These are phyloP conservation scores for Pseudochirops cupreus DNA, from an alignment of 2,797 vertebrate genomes.

Conservation along the genomic window DNA sequence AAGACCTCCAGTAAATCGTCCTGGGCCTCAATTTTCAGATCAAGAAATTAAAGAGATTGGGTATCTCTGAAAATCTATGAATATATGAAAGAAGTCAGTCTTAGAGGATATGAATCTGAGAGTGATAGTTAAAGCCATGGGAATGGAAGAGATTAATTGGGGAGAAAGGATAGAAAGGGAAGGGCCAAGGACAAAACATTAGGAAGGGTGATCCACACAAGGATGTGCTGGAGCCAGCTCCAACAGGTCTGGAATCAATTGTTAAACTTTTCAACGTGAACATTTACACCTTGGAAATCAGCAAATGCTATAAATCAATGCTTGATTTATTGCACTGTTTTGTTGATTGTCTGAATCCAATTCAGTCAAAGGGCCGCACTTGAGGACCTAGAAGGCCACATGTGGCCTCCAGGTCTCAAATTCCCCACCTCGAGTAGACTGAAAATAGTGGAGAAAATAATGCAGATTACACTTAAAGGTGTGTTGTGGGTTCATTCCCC, in stretches of 20 bases:
- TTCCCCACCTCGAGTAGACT: no score
- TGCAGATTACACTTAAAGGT: not conserved
- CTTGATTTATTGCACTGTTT: not conserved
- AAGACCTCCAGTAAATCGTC: not conserved
- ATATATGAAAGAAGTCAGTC: not conserved
- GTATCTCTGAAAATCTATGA: not conserved
- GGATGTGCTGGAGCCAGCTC: not conserved
- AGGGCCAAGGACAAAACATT: not conserved
- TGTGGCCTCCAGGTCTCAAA: no score
- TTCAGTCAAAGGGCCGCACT: no score
- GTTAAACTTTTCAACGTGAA: not conserved
- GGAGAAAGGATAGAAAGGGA: not conserved
- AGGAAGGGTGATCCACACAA: not conserved
- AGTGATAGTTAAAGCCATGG: not conserved
- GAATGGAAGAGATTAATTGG: not conserved
- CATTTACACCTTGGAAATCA: not conserved
- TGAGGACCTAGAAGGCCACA: no score
- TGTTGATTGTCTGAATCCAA: not conserved
- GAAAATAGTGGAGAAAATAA: not conserved
- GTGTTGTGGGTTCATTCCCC: not conserved
- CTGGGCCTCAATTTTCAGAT: not conserved
- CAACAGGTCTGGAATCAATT: not conserved
- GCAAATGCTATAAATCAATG: not conserved
- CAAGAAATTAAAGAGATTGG: not conserved
- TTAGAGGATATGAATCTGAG: not conserved